Conservation (phyloP, 2,888 invertebrate genomes). For the Idaea aversata region DNA sequence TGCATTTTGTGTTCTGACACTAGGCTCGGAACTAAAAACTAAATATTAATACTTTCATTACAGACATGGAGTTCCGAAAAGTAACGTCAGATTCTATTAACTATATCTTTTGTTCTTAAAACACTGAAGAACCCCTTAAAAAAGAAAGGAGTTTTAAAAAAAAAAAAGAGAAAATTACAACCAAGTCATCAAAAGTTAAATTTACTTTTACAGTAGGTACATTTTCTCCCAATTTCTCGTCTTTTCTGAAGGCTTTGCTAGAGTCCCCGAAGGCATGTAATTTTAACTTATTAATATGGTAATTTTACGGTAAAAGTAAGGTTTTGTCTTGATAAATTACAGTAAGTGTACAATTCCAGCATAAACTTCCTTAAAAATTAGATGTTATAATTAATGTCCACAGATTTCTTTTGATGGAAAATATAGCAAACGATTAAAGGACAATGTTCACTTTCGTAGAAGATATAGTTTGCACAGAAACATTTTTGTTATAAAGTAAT, state of each 20-base stretch:
- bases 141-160: neutral
- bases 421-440: too few relatives aligned
- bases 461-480: too few relatives aligned
- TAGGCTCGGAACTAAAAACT: too few relatives aligned
- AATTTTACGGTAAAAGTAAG: neutral
- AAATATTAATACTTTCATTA: too few relatives aligned
- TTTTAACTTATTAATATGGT: neutral
- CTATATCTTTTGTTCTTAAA: too few relatives aligned
- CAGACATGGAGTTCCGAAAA: too few relatives aligned
- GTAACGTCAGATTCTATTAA: too few relatives aligned
- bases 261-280: neutral
- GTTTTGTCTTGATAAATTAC: neutral
- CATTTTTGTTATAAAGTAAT: too few relatives aligned
- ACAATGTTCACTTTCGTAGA: too few relatives aligned
- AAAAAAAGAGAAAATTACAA: neutral
- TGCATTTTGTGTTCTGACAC: too few relatives aligned
- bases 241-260: neutral
- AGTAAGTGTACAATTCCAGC: neutral
- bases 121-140: neutral
- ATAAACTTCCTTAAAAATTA: neutral
- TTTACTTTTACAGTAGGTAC: neutral
- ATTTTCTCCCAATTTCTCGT: neutral
- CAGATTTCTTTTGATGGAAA: too few relatives aligned
- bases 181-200: slow-evolving; percentile 1
- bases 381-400: neutral